Percentiles rank a stretch among this genome's conserved stretches.
These are phyloP conservation scores for Amazona finschi DNA, from an alignment of 2,797 vertebrate species.

Conservation along the genomic window DNA sequence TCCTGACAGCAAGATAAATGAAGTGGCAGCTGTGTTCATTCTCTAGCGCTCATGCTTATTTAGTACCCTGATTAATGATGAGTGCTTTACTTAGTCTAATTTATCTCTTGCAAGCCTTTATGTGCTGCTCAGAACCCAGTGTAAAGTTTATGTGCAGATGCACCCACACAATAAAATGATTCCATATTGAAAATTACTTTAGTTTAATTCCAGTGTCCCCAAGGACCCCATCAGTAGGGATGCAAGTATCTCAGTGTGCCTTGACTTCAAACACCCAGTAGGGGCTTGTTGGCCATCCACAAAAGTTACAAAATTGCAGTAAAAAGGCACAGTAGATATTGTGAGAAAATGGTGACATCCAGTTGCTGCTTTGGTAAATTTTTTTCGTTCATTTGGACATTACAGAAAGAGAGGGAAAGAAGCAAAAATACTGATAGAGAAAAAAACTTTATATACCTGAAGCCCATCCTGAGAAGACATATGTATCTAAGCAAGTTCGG, in stretches of 20 bases:
- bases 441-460: not conserved
- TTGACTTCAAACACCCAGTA: not conserved
- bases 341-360: not conserved
- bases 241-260: not conserved
- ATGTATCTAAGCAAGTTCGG: not conserved
- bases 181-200: constrained; percentile 42
- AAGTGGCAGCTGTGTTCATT: constrained; percentile 62
- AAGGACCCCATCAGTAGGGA: not conserved
- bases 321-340: not conserved
- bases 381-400: not conserved
- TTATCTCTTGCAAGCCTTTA: constrained; percentile 49
- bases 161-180: constrained; percentile 29
- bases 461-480: not conserved
- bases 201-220: constrained; percentile 10
- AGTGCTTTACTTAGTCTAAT: constrained; percentile 49
- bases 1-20: constrained; percentile 66
- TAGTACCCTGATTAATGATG: constrained; percentile 58
- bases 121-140: not conserved
- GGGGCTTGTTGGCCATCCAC: not conserved
- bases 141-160: constrained; percentile 42
- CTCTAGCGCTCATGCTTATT: constrained; percentile 28
- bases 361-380: not conserved
- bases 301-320: not conserved
- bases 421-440: not conserved
- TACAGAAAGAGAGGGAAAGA: not conserved